A percentile compares a stretch with the other conserved stretches of the same genome.
Conservation (phyloP, 2,888 invertebrate genomes). For the Lydus trimaculatus region DNA sequence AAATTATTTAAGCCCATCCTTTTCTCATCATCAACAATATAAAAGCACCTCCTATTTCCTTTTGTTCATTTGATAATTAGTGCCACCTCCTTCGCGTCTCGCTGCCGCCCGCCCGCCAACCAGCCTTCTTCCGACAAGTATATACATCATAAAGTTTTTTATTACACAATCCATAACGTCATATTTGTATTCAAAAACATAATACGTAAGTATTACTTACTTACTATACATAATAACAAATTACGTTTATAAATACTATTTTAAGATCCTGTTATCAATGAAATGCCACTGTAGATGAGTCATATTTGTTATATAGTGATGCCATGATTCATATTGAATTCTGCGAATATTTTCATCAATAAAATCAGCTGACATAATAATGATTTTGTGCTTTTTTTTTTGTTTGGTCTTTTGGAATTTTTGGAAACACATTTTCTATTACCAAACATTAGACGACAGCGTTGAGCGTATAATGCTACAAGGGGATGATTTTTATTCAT, state of each 20-base stretch:
- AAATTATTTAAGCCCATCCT: not conserved
- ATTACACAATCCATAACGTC: not conserved
- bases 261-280: constrained; percentile 35
- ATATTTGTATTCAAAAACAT: not conserved
- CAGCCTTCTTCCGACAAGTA: not conserved
- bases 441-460: too few species aligned
- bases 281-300: constrained; percentile 20
- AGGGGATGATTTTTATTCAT: too few species aligned
- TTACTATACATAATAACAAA: not conserved
- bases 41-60: not conserved
- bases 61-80: not conserved
- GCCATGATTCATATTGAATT: constrained; percentile 27
- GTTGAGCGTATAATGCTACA: too few species aligned
- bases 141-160: not conserved
- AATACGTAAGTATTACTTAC: not conserved
- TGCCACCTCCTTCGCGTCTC: too few species aligned
- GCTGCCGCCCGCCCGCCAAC: too few species aligned
- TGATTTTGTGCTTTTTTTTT: not conserved
- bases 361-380: constrained; percentile 22
- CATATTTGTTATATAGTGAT: constrained; percentile 13
- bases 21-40: not conserved
- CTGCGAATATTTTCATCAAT: constrained; percentile 24
- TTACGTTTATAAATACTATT: constrained; percentile 26
- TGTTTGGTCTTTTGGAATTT: not conserved
- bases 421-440: too few species aligned